Evolutionary conservation across 2,113 vertebrate species (phyloP), one percentile per base, ranked within the genome.

Genomic region (Indicator maculatus): DNA sequence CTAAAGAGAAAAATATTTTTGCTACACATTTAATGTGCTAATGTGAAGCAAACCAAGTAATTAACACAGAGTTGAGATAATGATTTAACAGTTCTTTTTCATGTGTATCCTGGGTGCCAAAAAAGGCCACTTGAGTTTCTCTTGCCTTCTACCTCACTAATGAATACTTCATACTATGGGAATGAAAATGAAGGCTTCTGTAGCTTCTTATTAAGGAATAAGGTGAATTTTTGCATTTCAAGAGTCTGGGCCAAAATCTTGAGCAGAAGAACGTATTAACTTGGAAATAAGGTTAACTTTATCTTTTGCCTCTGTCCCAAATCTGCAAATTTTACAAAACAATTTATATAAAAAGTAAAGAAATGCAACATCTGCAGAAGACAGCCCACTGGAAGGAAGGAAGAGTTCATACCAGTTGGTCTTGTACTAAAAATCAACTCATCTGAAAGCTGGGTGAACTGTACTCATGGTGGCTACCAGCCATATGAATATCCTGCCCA

Each of bases 11-110:
- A 92, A 78, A 73, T 64, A 59, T 83, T 88, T 94, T 27, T 89
- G 26, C 67, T 36, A 41, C 67, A 45, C 45, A 23, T 93, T 52
- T 59, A 76, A 79, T 13, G 59, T 83, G 74, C 36, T 90, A 86
- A 93, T 84, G n/a, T 56, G 31, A 67, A 89, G 65, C 27, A 72
- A 81, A 93, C 55, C 52, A 80, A 72, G 89, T 60, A 73, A 93
- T 93, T 94, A 94, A 73, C 84, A 80, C 63, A n/a, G 50, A 89
- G 30, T 8, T 69, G 67, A 69, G 33, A 69, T 73, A 53, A 38
- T 3, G 7, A 67, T 63, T 87, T 74, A 70, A 26, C 28, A 21
- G 47, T 61, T 81, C 26, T 47, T 77, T 83, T 26, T 56, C 50
- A 6, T 11, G 8, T 17, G 5, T 12, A 52, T 16, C 24, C 39